Conservation (phyloP, 1,140 invertebrate species). For the Sweltsa coloradensis region DNA sequence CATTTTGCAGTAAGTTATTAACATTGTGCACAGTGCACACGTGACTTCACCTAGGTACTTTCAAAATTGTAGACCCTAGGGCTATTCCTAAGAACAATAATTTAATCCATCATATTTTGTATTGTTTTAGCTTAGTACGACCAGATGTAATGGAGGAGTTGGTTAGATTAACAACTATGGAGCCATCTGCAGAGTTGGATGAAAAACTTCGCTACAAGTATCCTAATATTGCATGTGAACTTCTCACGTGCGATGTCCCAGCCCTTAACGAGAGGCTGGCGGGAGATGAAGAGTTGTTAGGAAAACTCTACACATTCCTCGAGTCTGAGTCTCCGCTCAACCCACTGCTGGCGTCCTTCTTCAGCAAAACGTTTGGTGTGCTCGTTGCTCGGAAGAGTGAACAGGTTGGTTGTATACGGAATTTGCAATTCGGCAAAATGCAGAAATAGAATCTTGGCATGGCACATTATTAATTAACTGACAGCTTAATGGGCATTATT, state of each 20-base stretch:
- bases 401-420: constrained; percentile 44
- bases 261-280: constrained; percentile 76
- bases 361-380: constrained; percentile 85
- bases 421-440: too few relatives aligned
- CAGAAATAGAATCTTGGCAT: too few relatives aligned
- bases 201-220: constrained; percentile 75
- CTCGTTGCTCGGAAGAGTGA: constrained; percentile 68
- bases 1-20: too few relatives aligned
- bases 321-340: constrained; percentile 78
- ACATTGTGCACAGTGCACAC: too few relatives aligned
- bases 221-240: constrained; percentile 86
- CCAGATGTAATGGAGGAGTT: constrained; percentile 76
- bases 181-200: constrained; percentile 64
- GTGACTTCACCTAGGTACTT: too few relatives aligned
- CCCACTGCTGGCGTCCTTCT: constrained; percentile 88
- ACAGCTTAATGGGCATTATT: too few relatives aligned
- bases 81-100: too few relatives aligned
- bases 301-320: constrained; percentile 80
- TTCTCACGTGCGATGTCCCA: constrained; percentile 79
- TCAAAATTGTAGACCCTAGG: too few relatives aligned
- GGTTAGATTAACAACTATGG: constrained; percentile 71
- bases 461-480: too few relatives aligned
- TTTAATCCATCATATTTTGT: too few relatives aligned
- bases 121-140: constrained; percentile 58
- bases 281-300: constrained; percentile 58